Evolutionary conservation across 2,797 vertebrate genomes (phyloP), one percentile per base, ranked within the genome.

Genomic region (Pseudopleuronectes americanus): DNA sequence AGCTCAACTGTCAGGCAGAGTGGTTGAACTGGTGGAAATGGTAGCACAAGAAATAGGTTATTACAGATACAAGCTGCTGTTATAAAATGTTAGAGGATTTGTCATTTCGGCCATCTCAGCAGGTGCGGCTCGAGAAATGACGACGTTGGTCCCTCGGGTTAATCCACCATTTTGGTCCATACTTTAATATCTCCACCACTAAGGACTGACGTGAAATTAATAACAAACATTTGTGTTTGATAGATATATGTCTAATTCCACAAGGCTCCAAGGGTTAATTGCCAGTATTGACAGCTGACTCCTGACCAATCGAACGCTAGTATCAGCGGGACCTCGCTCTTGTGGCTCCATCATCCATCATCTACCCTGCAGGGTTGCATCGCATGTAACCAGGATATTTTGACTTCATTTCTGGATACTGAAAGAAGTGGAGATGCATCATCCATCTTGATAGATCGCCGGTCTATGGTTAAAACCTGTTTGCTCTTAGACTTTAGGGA

Each of bases 1-100:
- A 48, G 19, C 48, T 66, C 60, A 33, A 41, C 48, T 61, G 47
- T 54, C 64, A 55, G 56, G 22, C 4, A 22, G 43, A 62, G n/a
- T 26, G 43, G 57, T 19, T 49, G 54, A 74, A 22, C n/a, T 56
- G 31, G 2, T 49, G 58, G 28, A 14, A 51, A 23, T 2, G 38
- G 45, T 24, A 31, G 41, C 23, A 23, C 21, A 56, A 26, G 52
- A 21, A 60, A 64, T 38, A 6, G n/a, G n/a, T 22, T 33, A 9
- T 23, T 55, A 45, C 21, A 59, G 23, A 47, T 8, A 7, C 36
- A 23, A 8, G 33, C 24, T n/a, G 28, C n/a, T 62, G 16, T 56
- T 41, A 45, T 56, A 48, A 48, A 70, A 41, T 16, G 7, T 17
- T 56, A 2, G 4, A 6, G 17, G 52, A 47, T 49, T 3, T 66